phyloP scores from a whole-genome alignment of 2,797 vertebrate genomes.

The Anguilla obscura region DNA sequence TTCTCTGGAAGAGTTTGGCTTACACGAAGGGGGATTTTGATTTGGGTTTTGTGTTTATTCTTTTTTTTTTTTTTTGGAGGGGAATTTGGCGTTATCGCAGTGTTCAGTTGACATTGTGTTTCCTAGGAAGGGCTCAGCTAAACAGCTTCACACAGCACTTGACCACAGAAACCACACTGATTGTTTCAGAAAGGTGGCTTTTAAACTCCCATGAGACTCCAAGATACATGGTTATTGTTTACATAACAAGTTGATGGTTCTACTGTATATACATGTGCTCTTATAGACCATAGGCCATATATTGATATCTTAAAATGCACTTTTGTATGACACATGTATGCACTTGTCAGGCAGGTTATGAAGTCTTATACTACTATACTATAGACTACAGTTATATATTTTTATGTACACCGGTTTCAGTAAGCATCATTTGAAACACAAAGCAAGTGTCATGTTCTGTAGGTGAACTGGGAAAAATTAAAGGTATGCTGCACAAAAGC shows the following conservation, averaged over 20 bases:
- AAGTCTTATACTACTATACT: background rate
- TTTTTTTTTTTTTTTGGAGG: background rate
- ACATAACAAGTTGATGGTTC: background rate
- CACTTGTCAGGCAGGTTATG: background rate
- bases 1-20: background rate
- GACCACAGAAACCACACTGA: background rate
- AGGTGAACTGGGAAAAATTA: background rate
- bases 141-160: background rate
- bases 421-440: background rate
- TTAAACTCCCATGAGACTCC: background rate
- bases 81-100: background rate
- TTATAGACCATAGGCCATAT: background rate
- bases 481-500: background rate
- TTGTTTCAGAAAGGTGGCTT: background rate
- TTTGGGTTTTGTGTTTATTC: background rate
- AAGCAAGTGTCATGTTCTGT: background rate
- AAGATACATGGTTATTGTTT: background rate
- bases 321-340: background rate
- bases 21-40: background rate
- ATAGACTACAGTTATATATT: background rate
- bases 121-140: background rate
- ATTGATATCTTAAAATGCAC: too few species aligned
- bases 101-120: background rate
- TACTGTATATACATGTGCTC: background rate
- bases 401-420: background rate